Conservation (phyloP, 2,113 vertebrate species). For the Pomatorhinus ruficollis region DNA sequence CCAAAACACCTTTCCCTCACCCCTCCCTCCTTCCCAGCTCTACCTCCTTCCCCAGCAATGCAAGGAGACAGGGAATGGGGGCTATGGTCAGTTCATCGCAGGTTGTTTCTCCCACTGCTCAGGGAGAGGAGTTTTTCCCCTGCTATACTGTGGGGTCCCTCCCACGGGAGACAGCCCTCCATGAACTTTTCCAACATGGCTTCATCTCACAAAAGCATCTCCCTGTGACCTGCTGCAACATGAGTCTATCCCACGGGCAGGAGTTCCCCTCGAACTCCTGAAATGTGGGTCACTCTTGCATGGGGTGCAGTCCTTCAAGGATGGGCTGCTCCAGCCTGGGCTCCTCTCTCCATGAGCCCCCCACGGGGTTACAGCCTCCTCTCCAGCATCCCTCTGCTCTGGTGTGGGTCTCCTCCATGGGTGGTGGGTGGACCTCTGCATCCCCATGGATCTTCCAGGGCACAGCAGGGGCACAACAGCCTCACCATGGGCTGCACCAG, state of each 20-base stretch:
- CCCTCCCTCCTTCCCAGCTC: neutral
- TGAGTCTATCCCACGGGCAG: neutral
- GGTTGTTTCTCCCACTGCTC: neutral
- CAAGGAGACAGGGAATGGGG: neutral
- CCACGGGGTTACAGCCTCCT: neutral
- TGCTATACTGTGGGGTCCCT: neutral
- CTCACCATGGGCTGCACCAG: neutral
- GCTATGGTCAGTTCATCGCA: neutral
- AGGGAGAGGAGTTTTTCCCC: neutral
- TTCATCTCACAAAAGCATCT: neutral
- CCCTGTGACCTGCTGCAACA: fast-evolving
- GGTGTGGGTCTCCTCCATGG: neutral
- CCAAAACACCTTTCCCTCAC: neutral
- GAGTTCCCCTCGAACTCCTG: neutral
- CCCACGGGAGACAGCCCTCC: neutral
- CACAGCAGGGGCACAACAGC: neutral
- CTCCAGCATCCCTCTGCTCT: neutral
- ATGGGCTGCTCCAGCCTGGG: neutral
- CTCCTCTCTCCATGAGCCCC: too few species aligned
- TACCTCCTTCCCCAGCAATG: neutral
- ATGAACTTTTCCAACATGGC: neutral
- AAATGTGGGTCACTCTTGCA: neutral
- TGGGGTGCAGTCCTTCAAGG: neutral
- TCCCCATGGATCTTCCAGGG: too few species aligned
- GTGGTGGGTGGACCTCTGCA: neutral